phyloP scores from a whole-genome alignment of 2,888 invertebrate genomes.

The Torymus texanus region DNA sequence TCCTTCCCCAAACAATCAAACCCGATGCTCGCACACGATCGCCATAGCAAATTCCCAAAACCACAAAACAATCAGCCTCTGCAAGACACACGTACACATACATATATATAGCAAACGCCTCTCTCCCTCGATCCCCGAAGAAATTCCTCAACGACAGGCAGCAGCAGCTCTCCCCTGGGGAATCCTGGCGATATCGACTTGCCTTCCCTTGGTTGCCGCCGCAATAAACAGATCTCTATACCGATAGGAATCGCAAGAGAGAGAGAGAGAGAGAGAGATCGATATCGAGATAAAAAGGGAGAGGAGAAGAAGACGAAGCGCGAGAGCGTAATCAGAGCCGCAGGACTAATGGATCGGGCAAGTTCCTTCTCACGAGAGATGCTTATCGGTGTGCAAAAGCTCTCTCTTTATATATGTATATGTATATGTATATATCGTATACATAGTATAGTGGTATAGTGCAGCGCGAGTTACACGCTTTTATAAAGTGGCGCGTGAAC shows the following conservation, averaged over 20 bases:
- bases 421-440: no score
- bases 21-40: neutral
- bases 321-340: conserved; percentile 59
- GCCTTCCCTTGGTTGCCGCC: conserved; percentile 11
- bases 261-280: conserved; percentile 55
- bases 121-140: neutral
- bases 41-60: neutral
- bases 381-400: conserved; percentile 32
- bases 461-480: no score
- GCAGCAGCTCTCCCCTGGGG: conserved; percentile 34
- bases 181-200: conserved; percentile 49
- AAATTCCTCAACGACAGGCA: conserved; percentile 32
- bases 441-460: no score
- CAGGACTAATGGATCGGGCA: conserved; percentile 61
- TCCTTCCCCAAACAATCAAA: no score
- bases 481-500: no score
- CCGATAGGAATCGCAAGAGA: conserved; percentile 64
- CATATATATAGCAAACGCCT: no score
- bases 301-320: conserved; percentile 8
- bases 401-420: neutral
- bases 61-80: neutral
- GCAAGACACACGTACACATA: neutral
- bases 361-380: conserved; percentile 37
- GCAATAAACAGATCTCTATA: conserved; percentile 57
- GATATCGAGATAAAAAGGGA: conserved; percentile 58